A percentile compares a stretch with the other conserved stretches of the same genome.
Conservation (phyloP, 2,113 vertebrate genomes). For the Antennarius striatus region DNA sequence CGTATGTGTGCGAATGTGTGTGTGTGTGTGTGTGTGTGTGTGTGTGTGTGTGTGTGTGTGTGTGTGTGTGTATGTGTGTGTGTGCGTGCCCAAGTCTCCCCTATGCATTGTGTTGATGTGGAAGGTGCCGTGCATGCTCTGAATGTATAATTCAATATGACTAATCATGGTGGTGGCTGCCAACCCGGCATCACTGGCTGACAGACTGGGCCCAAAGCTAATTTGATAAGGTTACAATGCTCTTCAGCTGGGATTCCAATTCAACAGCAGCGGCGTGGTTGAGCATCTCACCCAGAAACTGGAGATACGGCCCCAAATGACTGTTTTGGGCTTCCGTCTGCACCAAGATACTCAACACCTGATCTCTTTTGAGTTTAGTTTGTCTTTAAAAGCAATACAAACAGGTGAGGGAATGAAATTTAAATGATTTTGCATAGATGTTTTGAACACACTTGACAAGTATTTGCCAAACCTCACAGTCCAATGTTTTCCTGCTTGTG, state of each 20-base stretch:
- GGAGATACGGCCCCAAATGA: slow-evolving; percentile 55
- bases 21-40: slow-evolving; percentile 12
- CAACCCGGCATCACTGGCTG: slow-evolving; percentile 74
- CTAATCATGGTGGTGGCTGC: slow-evolving; percentile 81
- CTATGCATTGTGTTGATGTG: slow-evolving; percentile 65
- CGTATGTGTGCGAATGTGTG: slow-evolving; percentile 12
- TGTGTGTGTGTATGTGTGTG: slow-evolving; percentile 11
- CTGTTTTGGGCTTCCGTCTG: slow-evolving; percentile 57
- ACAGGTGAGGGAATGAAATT: slow-evolving; percentile 19
- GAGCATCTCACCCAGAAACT: slow-evolving; percentile 43
- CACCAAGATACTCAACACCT: slow-evolving; percentile 26
- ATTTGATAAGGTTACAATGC: slow-evolving; percentile 81
- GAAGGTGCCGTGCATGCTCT: slow-evolving; percentile 74
- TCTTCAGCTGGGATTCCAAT: slow-evolving; percentile 66
- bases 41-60: slow-evolving; percentile 5
- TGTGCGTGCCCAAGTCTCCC: slow-evolving; percentile 9
- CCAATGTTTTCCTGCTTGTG: too few species aligned
- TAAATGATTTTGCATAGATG: neutral
- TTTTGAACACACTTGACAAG: too few species aligned
- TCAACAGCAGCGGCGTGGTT: slow-evolving; percentile 39
- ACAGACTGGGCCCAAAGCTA: slow-evolving; percentile 79
- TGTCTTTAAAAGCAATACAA: slow-evolving; percentile 30
- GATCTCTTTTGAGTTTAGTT: slow-evolving; percentile 48
- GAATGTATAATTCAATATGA: slow-evolving; percentile 84
- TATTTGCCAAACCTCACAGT: too few species aligned